Evolutionary conservation across 2,888 invertebrate species (phyloP), one percentile per base, ranked within the genome.

Genomic region (Dolichopus griseipennis): DNA sequence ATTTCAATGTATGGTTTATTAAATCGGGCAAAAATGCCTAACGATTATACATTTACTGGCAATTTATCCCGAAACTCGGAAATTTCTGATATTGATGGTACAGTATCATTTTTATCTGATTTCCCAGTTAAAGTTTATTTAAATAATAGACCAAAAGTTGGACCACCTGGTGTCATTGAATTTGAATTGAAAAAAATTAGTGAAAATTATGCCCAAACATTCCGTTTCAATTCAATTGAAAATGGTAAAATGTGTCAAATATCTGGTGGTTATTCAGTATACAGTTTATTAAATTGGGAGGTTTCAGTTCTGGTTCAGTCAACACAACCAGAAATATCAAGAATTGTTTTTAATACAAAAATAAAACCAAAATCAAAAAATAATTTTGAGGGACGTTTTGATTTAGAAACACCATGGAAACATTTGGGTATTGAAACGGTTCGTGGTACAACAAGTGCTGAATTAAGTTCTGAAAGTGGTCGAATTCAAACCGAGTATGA

Each of bases 211-310:
- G 79, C 78, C 10, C 74, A 76, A 10, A 75, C 76, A 21, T 79
- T 79, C 71, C 76, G 76, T 10, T 78, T 80, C 43, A 78, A 76
- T 69, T 75, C 79, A 27, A 75, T 79, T 67, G 82, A 83, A 75
- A 79, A 80, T 70, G 79, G 82, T 21, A 81, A 79, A 72, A 83
- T 81, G 78, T 82, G 82, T 67, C 81, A 80, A 73, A 75, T 81
- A 41, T 77, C 78, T 0, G 81, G 80, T 0, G 79, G 81, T 34
- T 81, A 82, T 70, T 78, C 78, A 22, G 71, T 79, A 6, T 75
- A 76, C 52, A 77, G 77, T 66, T 75, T 75, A 71, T 75, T 79
- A 22, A 81, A 83, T 70, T 83, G 83, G 81, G 81, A 84, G 71
- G 78, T 84, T 70, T 79, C 77, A 0, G 72, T 78, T 7, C 67